Evolutionary conservation across 1,140 invertebrate genomes (phyloP), one percentile per base, ranked within the genome.

Genomic region (Platyscapa corneri): DNA sequence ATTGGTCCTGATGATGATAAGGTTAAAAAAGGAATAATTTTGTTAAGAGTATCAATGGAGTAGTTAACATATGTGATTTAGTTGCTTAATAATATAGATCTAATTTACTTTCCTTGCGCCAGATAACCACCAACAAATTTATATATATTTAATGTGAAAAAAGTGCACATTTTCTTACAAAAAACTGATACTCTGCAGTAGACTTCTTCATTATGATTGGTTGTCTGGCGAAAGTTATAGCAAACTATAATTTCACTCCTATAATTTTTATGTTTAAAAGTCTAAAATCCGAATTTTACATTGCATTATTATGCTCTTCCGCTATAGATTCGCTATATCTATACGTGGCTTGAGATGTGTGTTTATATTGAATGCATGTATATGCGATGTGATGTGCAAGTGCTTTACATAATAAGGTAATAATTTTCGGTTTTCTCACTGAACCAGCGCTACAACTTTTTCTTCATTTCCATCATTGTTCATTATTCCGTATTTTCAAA

Each of bases 81-180:
- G 3, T 34, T 39, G 2, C 12, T 3, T 37, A 78, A 20, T 78
- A 30, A 37, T 8, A 18, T 60, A 42, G 53, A 60, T 23, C 20
- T 34, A 39, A 60, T 30, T 42, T 65, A 60, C 56, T 42, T 46
- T 64, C 7, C 77, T 64, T 72, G 32, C 70, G 72, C 49, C n/a
- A 34, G 32, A 82, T 39, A 34, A 32, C 3, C n/a, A 1, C 16
- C 39, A 83, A 83, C 70, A 75, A 83, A 83, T 83, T 23, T 83
- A 83, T 83, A 83, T 77, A 83, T 75, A 83, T 83, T 77, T 74
- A 83, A 83, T 56, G 82, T 83, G 72, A 83, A 83, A 83, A 83
- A 83, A 60, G 56, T 77, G 79, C 12, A 42, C 56, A 49, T 30
- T n/a, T 70, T 72, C 37, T 32, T 60, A 56, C 64, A 39, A 60